Evolutionary conservation across 2,113 vertebrate species (phyloP).

Genomic region (Brevimyrus niger): DNA sequence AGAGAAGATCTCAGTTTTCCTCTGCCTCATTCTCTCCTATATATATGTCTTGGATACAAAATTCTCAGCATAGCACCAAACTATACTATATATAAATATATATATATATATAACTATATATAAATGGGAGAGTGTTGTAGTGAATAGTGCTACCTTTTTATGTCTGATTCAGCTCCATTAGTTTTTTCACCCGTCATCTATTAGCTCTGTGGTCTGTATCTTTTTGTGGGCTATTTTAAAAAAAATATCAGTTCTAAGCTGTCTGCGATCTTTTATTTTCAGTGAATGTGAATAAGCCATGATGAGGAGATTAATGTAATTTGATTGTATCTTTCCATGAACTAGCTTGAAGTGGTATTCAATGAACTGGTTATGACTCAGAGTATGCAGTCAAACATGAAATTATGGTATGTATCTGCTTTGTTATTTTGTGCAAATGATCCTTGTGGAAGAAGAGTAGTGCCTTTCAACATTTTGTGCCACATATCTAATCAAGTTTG

Average conservation of each 20-base stretch:
- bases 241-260: background rate
- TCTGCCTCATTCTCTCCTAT: background rate
- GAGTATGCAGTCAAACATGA: background rate
- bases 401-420: background rate
- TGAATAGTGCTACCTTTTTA: background rate
- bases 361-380: background rate
- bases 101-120: too few relatives aligned
- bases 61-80: background rate
- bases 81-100: too few relatives aligned
- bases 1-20: slow-evolving; percentile 7
- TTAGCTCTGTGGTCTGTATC: background rate
- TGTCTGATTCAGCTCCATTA: background rate
- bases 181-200: background rate
- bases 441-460: background rate
- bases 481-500: background rate
- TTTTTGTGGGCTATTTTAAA: background rate
- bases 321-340: background rate
- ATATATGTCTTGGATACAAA: background rate
- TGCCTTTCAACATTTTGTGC: background rate
- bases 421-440: background rate
- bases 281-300: background rate
- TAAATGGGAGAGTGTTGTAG: background rate
- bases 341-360: background rate
- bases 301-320: background rate
- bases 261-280: background rate